Evolutionary conservation across 2,797 vertebrate species (phyloP).

Genomic region (Acrossocheilus wenchowensis): DNA sequence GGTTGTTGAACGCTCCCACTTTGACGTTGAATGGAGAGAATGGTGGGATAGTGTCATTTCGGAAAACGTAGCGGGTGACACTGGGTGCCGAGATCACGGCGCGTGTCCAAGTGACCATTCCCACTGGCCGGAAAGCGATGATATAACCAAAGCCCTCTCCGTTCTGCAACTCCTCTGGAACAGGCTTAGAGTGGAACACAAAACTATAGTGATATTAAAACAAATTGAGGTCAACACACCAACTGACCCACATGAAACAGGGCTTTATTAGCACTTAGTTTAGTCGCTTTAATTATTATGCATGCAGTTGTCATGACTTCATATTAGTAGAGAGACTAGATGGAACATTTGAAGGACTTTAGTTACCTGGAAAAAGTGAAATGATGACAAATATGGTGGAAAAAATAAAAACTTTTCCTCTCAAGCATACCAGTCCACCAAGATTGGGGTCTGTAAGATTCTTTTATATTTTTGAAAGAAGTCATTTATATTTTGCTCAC

Average conservation of each 20-base stretch:
- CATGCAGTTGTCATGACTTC: neutral
- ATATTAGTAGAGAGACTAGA: neutral
- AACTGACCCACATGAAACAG: constrained; percentile 66
- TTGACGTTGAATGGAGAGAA: constrained; percentile 92
- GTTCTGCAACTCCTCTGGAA: constrained; percentile 93
- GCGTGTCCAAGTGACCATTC: constrained; percentile 88
- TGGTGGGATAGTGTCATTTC: constrained; percentile 90
- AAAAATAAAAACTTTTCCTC: neutral
- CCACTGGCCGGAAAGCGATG: constrained; percentile 88
- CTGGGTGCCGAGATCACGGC: constrained; percentile 86
- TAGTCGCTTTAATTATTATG: neutral
- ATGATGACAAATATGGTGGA: neutral
- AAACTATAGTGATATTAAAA: constrained; percentile 89
- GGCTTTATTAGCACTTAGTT: constrained; percentile 2
- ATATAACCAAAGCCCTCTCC: constrained; percentile 95
- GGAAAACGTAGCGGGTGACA: constrained; percentile 83
- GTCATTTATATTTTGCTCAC: neutral
- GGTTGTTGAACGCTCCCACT: constrained; percentile 92
- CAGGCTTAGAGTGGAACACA: constrained; percentile 87
- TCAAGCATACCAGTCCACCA: neutral
- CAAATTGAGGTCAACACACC: constrained; percentile 79
- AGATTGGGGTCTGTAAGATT: neutral
- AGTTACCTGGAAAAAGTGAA: neutral
- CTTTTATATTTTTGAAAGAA: neutral
- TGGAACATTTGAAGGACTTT: neutral